Evolutionary conservation across 1,140 invertebrate genomes (phyloP).

Genomic region (Hycleus cichorii): DNA sequence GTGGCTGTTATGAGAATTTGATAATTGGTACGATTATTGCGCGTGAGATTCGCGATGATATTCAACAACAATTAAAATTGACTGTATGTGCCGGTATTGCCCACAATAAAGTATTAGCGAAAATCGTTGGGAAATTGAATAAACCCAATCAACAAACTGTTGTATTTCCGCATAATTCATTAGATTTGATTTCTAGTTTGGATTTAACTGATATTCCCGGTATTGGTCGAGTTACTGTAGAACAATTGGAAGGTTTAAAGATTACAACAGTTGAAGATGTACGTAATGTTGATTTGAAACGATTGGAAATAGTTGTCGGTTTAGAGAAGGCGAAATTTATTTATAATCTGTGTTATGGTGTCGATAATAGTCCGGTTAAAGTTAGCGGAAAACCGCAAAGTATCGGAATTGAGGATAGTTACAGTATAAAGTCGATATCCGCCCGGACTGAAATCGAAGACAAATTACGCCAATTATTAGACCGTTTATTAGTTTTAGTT

Average conservation of each 20-base stretch:
- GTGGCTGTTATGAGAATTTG: conserved; percentile 61
- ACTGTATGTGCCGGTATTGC: conserved; percentile 75
- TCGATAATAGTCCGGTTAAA: conserved; percentile 62
- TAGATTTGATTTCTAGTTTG: conserved; percentile 55
- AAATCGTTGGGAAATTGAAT: conserved; percentile 62
- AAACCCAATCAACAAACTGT: conserved; percentile 78
- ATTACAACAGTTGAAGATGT: conserved; percentile 59
- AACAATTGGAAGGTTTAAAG: conserved; percentile 53
- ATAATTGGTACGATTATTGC: conserved; percentile 60
- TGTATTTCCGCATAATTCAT: conserved; percentile 59
- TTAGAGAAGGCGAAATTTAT: conserved; percentile 58
- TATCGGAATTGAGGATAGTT: conserved; percentile 63
- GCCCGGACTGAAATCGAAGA: conserved; percentile 63
- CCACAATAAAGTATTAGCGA: conserved; percentile 76
- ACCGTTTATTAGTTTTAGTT: conserved; percentile 60
- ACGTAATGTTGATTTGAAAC: conserved; percentile 51
- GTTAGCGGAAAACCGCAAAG: conserved; percentile 59
- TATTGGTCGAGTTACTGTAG: conserved; percentile 59
- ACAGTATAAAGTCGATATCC: conserved; percentile 53
- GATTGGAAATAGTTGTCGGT: conserved; percentile 54
- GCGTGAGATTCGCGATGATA: conserved; percentile 57
- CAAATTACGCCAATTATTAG: conserved; percentile 56
- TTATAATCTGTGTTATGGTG: conserved; percentile 60
- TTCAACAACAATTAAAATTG: conserved; percentile 58
- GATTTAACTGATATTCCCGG: conserved; percentile 60